Base-by-base conservation (phyloP, 2,888 invertebrate genomes). In the Agriotes lineatus region DNA sequence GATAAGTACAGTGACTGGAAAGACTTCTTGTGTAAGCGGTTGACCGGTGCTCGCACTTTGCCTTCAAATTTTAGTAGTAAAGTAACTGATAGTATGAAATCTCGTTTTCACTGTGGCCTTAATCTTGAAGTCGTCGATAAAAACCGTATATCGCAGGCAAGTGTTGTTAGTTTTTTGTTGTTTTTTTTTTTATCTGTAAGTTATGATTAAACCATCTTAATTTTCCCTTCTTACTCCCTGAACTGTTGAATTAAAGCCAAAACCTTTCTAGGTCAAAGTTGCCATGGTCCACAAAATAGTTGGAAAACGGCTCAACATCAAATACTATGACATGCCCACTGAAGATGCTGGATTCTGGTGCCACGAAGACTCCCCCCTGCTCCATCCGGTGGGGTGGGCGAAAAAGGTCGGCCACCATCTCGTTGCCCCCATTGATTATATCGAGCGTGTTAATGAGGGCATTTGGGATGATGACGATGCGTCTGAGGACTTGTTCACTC, bases 341-440 rank as follows among this genome's bases (percentile, higher is more conserved):
- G 91, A 92, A 72, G 94, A 95, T 79, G 91, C 91, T 75, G 94
- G 96, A 2, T 98, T 99, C 83, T 99, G 97, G 97, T 97, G 97
- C 81, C 97, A 98, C 75, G 96, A 97, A 84, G 94, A 95, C 81
- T 97, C 97, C 0, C 95, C 96, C 0, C 87, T 98, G 9, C 93
- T 99, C 72, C 98, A 98, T 84, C 96, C 96, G 0, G 95, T 97
- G 0, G 97, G 97, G n/a, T 97, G 99, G 98, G 96, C 98, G 0
- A 92, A 91, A 66, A 85, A 82, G 76, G 83, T 96, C 0, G 97
- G 96, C 0, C 98, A 98, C 81, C 90, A 91, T 54, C 86, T 99
- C 50, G 93, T 94, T 63, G 96, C 97, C 0, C 94, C 96, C 2
- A 88, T 90, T 42, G 90, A 88, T 67, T 96, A 96, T 82, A 84